Percentiles rank a stretch among this genome's conserved stretches.
phyloP scores from a whole-genome alignment of 2,113 vertebrate species.

The Onychorhynchus coronatus region DNA sequence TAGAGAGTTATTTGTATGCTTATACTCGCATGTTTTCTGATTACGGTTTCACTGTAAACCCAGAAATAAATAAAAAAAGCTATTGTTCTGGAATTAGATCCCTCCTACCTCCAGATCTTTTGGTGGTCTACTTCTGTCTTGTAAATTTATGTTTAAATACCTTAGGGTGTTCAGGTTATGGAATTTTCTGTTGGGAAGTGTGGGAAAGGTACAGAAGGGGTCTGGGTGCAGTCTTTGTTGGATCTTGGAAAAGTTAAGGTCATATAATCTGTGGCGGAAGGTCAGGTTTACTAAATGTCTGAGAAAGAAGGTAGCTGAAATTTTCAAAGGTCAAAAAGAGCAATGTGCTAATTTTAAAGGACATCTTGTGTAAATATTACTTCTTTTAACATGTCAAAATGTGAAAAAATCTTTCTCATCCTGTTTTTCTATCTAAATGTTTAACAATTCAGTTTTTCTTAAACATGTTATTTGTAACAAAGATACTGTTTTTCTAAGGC shows the following conservation, averaged over 20 bases:
- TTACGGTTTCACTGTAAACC: conserved; percentile 28
- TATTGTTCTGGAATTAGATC: conserved; percentile 45
- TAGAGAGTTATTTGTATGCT: conserved; percentile 72
- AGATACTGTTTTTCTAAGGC: neutral
- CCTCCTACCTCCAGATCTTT: conserved; percentile 26
- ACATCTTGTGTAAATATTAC: neutral
- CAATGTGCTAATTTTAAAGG: conserved; percentile 26
- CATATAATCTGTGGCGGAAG: neutral
- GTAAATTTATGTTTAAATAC: conserved; percentile 54
- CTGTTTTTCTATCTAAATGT: neutral
- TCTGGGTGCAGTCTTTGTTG: neutral
- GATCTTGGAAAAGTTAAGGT: conserved; percentile 29
- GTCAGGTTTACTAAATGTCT: neutral
- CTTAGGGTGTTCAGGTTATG: neutral
- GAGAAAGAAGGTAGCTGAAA: neutral
- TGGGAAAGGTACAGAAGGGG: neutral
- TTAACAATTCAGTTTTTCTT: neutral
- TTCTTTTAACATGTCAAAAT: neutral
- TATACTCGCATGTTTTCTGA: conserved; percentile 28
- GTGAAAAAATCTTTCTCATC: neutral
- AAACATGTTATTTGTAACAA: neutral
- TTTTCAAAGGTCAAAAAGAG: conserved; percentile 36
- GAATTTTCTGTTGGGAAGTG: conserved; percentile 37
- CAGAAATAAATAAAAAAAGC: conserved; percentile 11
- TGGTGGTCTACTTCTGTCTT: neutral